phyloP scores from a whole-genome alignment of 1,140 invertebrate genomes.

The Sinella curviseta region DNA sequence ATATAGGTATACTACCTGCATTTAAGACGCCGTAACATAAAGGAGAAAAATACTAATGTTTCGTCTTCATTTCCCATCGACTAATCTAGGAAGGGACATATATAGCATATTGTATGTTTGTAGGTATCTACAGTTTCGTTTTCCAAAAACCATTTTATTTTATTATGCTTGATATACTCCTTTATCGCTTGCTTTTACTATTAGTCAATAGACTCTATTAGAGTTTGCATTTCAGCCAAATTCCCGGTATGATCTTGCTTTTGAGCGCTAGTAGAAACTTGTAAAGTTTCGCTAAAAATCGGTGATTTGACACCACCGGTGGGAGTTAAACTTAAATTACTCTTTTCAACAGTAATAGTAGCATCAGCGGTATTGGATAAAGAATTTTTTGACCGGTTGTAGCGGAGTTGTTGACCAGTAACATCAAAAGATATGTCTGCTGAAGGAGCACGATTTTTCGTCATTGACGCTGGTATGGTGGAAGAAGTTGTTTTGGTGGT shows the following conservation, averaged over 20 bases:
- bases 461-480: background rate
- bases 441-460: constrained; percentile 5
- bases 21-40: no score
- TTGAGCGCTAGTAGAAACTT: background rate
- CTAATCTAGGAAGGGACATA: no score
- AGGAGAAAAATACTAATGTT: no score
- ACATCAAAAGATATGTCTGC: background rate
- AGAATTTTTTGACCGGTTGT: constrained; percentile 2
- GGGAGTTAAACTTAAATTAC: constrained; percentile 8
- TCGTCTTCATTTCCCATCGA: no score
- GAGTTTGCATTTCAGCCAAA: constrained; percentile 8
- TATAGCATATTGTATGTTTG: no score
- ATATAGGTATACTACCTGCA: no score
- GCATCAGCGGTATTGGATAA: background rate
- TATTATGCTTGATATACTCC: no score
- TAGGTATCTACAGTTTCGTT: background rate
- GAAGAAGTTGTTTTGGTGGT: background rate
- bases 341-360: background rate
- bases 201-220: constrained; percentile 24
- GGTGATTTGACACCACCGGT: constrained; percentile 5
- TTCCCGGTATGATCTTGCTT: background rate
- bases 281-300: constrained; percentile 8
- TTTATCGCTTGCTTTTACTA: background rate
- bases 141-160: background rate
- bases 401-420: background rate